phyloP scores from a whole-genome alignment of 2,797 vertebrate genomes.

The Phrynocephalus guinanensis region DNA sequence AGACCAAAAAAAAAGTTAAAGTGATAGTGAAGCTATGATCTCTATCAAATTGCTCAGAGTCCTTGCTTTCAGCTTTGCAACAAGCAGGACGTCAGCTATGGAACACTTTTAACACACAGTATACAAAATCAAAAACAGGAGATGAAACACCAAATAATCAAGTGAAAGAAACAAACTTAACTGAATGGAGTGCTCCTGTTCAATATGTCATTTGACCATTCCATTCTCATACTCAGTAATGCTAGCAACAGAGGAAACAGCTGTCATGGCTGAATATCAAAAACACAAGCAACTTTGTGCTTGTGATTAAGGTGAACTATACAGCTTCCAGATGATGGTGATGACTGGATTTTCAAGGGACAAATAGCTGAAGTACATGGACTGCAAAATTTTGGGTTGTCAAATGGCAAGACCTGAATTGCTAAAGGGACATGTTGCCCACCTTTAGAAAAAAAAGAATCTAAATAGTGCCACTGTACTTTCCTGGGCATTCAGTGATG shows the following conservation, averaged over 20 bases:
- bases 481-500: too few relatives aligned
- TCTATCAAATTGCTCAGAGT: neutral
- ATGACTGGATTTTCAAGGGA: neutral
- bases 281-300: neutral
- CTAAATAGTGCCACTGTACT: too few relatives aligned
- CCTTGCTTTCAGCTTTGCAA: conserved; percentile 14
- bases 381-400: neutral
- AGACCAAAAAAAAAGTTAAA: neutral
- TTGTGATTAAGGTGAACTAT: neutral
- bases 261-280: neutral
- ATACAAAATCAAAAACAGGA: conserved; percentile 11
- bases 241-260: neutral
- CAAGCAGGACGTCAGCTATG: conserved; percentile 14
- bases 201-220: neutral
- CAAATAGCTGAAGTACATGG: neutral
- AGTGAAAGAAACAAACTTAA: neutral
- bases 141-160: neutral
- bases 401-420: too few relatives aligned
- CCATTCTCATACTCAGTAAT: neutral
- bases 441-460: too few relatives aligned
- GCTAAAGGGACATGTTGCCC: too few relatives aligned
- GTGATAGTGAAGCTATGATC: neutral
- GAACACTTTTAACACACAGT: conserved; percentile 18
- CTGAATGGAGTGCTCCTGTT: neutral
- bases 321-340: neutral